A percentile compares a stretch with the other conserved stretches of the same genome.
Evolutionary conservation across 2,888 invertebrate species (phyloP).

Genomic region (Deilephila elpenor): DNA sequence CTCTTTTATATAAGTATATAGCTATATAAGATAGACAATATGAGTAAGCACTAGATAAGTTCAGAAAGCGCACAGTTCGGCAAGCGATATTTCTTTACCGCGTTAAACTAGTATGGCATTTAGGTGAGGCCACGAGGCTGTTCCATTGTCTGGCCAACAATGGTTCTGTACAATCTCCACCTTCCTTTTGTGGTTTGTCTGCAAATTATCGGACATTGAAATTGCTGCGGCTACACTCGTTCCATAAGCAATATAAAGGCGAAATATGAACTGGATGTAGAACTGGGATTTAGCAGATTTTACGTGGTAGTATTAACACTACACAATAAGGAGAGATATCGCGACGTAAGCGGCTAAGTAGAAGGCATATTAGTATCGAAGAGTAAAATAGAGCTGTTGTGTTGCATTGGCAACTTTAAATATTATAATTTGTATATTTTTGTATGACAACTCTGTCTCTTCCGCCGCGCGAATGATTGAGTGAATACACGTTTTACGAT

Average conservation of each 20-base stretch:
- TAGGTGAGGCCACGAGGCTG: conserved; percentile 9
- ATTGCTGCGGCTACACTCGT: conserved; percentile 30
- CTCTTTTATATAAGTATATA: too few relatives aligned
- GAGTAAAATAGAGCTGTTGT: too few relatives aligned
- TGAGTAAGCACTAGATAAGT: background rate
- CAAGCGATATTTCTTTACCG: conserved; percentile 11
- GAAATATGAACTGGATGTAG: background rate
- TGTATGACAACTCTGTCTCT: too few relatives aligned
- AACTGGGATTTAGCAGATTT: background rate
- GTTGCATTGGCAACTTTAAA: too few relatives aligned
- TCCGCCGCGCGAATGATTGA: too few relatives aligned
- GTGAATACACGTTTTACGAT: too few relatives aligned
- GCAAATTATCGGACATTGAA: conserved; percentile 25
- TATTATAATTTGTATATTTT: too few relatives aligned
- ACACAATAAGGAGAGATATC: too few relatives aligned
- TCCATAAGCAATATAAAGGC: conserved; percentile 31
- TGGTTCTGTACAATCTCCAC: conserved; percentile 20
- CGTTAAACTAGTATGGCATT: conserved; percentile 23
- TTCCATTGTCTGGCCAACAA: conserved; percentile 18
- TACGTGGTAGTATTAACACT: background rate
- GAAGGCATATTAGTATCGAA: too few relatives aligned
- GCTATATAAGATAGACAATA: background rate
- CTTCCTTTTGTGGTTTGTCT: conserved; percentile 27
- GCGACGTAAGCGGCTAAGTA: too few relatives aligned
- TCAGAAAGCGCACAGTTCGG: background rate